Evolutionary conservation across 2,797 vertebrate genomes (phyloP).

Genomic region (Syngnathus rostellatus): DNA sequence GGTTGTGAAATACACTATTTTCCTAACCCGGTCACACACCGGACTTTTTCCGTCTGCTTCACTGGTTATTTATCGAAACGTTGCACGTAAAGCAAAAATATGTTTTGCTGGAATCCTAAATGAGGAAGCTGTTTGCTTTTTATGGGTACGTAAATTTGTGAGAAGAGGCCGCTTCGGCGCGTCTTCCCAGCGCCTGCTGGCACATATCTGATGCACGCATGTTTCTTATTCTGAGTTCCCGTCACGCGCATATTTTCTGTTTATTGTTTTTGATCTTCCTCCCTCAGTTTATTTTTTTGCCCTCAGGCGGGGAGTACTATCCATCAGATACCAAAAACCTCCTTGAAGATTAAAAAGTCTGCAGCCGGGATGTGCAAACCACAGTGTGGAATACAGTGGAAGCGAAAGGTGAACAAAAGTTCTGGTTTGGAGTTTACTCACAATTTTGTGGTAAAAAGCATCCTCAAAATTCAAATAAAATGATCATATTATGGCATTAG

Average conservation of each 20-base stretch:
- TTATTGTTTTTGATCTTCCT: slow-evolving; percentile 38
- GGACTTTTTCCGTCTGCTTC: background rate
- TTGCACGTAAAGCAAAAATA: slow-evolving; percentile 2
- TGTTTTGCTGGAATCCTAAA: slow-evolving; percentile 1
- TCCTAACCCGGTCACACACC: background rate
- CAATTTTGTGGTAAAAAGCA: background rate
- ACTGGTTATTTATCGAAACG: background rate
- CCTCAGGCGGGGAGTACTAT: slow-evolving; percentile 45
- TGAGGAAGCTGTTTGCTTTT: background rate
- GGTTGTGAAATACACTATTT: slow-evolving; percentile 3
- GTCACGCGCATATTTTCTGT: slow-evolving; percentile 13
- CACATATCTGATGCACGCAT: background rate
- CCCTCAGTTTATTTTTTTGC: slow-evolving; percentile 47
- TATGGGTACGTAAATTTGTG: background rate
- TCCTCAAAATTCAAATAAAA: background rate
- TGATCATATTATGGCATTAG: background rate
- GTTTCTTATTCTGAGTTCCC: background rate
- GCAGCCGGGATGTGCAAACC: slow-evolving; percentile 25
- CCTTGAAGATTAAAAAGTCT: slow-evolving; percentile 51
- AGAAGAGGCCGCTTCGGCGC: background rate
- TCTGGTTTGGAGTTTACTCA: background rate
- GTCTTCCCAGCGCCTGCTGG: background rate
- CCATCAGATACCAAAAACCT: slow-evolving; percentile 52
- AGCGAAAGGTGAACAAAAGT: background rate
- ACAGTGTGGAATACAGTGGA: slow-evolving; percentile 24